Evolutionary conservation across 2,888 invertebrate genomes (phyloP).

Genomic region (Alsophila aescularia): DNA sequence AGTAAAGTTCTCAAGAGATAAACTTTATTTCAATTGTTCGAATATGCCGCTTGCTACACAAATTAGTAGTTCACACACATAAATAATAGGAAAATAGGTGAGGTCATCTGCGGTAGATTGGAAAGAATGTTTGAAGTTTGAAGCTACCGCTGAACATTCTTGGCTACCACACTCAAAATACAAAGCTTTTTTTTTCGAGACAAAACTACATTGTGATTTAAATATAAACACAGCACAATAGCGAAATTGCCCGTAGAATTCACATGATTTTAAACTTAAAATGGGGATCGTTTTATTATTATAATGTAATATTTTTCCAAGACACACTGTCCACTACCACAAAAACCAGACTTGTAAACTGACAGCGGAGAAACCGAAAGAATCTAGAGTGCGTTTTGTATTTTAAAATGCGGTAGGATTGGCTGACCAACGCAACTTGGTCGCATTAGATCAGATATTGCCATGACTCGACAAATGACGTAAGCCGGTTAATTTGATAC

Average conservation of each 20-base stretch:
- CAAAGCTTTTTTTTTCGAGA: constrained; percentile 4
- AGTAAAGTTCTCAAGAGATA: background rate
- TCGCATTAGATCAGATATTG: constrained; percentile 55
- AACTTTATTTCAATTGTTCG: background rate
- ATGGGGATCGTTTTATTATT: constrained; percentile 29
- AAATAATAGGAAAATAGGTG: constrained; percentile 50
- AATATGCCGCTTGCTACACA: background rate
- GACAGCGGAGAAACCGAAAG: constrained; percentile 41
- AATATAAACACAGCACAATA: constrained; percentile 53
- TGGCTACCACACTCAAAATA: constrained; percentile 1
- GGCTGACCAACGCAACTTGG: constrained; percentile 45
- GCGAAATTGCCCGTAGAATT: constrained; percentile 6
- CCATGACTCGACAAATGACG: constrained; percentile 46
- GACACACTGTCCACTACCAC: constrained; percentile 48
- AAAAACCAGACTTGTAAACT: constrained; percentile 58
- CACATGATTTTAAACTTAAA: background rate
- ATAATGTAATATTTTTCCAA: constrained; percentile 39
- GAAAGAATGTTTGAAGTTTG: constrained; percentile 18
- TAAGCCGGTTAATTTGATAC: constrained; percentile 19
- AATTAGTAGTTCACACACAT: background rate
- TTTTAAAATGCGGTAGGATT: constrained; percentile 1
- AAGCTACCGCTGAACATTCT: no score
- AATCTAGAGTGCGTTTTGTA: constrained; percentile 29
- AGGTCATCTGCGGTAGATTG: constrained; percentile 56
- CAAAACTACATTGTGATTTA: background rate